Base-by-base conservation (phyloP, 2,797 vertebrate species). In the Poecilia gillii region DNA sequence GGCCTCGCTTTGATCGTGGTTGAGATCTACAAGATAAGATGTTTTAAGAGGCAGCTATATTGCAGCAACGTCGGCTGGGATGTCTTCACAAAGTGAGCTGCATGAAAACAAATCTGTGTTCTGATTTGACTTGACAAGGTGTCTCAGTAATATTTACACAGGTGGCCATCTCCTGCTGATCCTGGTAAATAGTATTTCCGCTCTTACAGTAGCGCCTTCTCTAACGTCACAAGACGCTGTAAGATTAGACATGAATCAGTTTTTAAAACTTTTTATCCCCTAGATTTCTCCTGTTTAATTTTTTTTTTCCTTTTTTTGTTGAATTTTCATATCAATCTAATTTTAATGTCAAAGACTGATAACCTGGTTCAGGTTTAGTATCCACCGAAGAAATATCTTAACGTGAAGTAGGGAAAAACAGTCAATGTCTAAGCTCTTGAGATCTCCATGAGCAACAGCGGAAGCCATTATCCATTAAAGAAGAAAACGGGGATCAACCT, bases 61-160 rank as follows among this genome's bases (percentile, higher is more conserved):
- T 16, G 5, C 28, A 62, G 59, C 72, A 25, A 57, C 33, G 28
- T 53, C 3, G 4, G 51, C 39, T n/a, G n/a, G 33, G 66, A 41
- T 79, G 47, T 72, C 55, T 77, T 31, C 47, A 72, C 25, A 43
- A 1, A 47, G 33, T 66, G 8, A 23, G 72, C 36, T 5, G 62
- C 45, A 70, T 7, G 33, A 36, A 73, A 76, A 73, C 73, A 72
- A 20, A 76, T 66, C n/a, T 59, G 66, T 68, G 13, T 31, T 5
- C 53, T 72, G 46, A 72, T 62, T 57, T 18, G 68, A 45, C 51
- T 57, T 72, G 53, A 78, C 59, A 55, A 73, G 59, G 6, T 28
- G 8, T 8, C 8, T 49, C 18, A 49, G 33, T 46, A 25, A 72
- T 62, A 62, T 80, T 46, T 76, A 39, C 41, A 39, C 53, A n/a